Evolutionary conservation across 2,888 invertebrate species (phyloP).

Genomic region (Cataglyphis altisquamis): DNA sequence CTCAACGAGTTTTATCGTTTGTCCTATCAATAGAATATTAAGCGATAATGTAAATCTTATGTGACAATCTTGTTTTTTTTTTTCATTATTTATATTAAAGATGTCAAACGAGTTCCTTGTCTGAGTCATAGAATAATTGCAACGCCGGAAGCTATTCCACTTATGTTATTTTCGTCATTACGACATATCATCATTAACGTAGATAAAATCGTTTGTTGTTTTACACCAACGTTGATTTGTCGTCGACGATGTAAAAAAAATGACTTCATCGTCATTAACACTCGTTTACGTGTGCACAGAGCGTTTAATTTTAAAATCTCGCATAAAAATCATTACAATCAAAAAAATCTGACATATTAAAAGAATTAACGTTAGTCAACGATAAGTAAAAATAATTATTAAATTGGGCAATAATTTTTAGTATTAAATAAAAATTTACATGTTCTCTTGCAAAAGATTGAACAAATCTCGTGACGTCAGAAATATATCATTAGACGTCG

Average conservation of each 20-base stretch:
- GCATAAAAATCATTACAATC: neutral
- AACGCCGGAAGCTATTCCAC: constrained; percentile 4
- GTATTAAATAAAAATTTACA: neutral
- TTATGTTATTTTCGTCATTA: constrained; percentile 38
- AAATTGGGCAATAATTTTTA: neutral
- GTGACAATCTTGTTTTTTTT: neutral
- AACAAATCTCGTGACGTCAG: neutral
- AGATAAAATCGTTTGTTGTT: constrained; percentile 8
- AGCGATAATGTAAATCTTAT: neutral
- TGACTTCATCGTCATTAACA: neutral
- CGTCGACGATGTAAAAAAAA: neutral
- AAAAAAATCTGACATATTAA: neutral
- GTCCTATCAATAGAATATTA: constrained; percentile 14
- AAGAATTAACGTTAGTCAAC: neutral
- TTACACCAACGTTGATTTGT: constrained; percentile 9
- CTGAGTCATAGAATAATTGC: constrained; percentile 29
- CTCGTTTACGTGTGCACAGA: neutral
- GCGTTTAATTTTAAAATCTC: neutral
- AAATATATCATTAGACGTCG: neutral
- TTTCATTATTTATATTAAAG: constrained; percentile 1
- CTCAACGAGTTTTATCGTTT: constrained; percentile 16
- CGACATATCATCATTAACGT: constrained; percentile 6
- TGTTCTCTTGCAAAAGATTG: neutral
- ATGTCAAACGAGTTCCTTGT: constrained; percentile 12
- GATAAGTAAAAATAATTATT: neutral